phyloP scores from a whole-genome alignment of 2,888 invertebrate genomes.

The Capitulum mitella region DNA sequence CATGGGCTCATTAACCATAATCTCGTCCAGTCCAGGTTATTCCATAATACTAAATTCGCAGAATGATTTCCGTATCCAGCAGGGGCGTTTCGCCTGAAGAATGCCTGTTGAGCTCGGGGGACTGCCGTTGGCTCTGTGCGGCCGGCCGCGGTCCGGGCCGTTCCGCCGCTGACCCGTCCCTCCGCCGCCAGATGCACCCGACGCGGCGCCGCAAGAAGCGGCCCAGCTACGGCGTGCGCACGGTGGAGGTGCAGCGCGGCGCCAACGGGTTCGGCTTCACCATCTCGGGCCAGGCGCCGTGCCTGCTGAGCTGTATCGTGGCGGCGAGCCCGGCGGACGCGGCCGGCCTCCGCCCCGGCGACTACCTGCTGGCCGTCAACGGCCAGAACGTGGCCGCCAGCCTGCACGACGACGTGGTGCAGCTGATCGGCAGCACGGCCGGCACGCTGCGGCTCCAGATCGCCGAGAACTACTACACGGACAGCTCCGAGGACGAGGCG shows the following conservation, averaged over 20 bases:
- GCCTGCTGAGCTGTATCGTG: constrained; percentile 88
- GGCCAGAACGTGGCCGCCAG: constrained; percentile 83
- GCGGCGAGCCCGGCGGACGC: constrained; percentile 80
- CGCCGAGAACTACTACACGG: constrained; percentile 76
- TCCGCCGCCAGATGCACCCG: constrained; percentile 31
- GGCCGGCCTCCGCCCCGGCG: constrained; percentile 83
- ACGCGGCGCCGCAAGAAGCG: constrained; percentile 59
- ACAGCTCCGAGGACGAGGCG: constrained; percentile 65
- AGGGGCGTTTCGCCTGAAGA: too few relatives aligned
- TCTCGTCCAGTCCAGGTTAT: too few relatives aligned
- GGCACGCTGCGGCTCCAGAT: constrained; percentile 77
- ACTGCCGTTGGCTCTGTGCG: too few relatives aligned
- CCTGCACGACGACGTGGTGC: constrained; percentile 87
- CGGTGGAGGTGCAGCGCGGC: constrained; percentile 77
- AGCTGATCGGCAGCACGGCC: constrained; percentile 71
- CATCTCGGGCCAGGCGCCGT: constrained; percentile 92
- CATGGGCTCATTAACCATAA: too few relatives aligned
- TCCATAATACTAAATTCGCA: too few relatives aligned
- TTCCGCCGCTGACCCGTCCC: not conserved
- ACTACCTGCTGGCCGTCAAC: constrained; percentile 85
- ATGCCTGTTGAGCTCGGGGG: too few relatives aligned
- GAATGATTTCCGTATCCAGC: too few relatives aligned
- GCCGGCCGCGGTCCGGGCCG: not conserved
- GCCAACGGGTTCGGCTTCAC: constrained; percentile 94
- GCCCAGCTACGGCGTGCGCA: constrained; percentile 65